Base-by-base conservation (phyloP, 2,797 vertebrate genomes). In the Pempheris klunzingeri region DNA sequence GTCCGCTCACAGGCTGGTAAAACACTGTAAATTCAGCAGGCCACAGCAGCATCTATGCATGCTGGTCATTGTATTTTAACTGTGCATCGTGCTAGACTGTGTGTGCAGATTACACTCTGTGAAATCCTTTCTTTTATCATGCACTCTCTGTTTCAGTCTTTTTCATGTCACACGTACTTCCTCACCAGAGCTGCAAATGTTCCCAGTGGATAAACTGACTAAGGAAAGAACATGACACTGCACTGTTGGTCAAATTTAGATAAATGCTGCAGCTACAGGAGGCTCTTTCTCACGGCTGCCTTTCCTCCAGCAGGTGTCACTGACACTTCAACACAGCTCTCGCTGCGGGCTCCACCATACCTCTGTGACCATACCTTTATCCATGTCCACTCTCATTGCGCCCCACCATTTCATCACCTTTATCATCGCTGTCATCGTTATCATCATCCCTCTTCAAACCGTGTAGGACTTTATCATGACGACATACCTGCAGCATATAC, bases 291-390 rank as follows among this genome's bases (percentile, higher is more conserved):
- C 28, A 7, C 26, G 63, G 22, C 15, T 12, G 59, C 57, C 22
- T 8, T 5, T 12, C 60, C 17, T 68, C 89, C 91, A 85, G 65
- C 83, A 90, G 92, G 78, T 82, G 90, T 79, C 86, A 77, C 80
- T 74, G 54, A 58, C 38, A 22, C 30, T 47, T 71, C 38, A 20
- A 18, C 67, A 24, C n/a, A 26, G 41, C 59, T 83, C 22, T 15
- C 34, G 44, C 77, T 87, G 81, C 82, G 84, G 78, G 49, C 34
- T 61, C 41, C 44, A 43, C 1, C 52, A 26, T 4, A 14, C 30
- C 17, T 50, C 57, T 60, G 5, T 30, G 9, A 10, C 32, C 32
- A 43, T 38, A 13, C n/a, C 28, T 52, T 62, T 1, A 61, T 72
- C 22, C 53, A 4, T 12, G 9, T 41, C 46, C 60, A 59, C 11